Evolutionary conservation across 1,140 invertebrate species (phyloP).

Genomic region (Zophobas morio): DNA sequence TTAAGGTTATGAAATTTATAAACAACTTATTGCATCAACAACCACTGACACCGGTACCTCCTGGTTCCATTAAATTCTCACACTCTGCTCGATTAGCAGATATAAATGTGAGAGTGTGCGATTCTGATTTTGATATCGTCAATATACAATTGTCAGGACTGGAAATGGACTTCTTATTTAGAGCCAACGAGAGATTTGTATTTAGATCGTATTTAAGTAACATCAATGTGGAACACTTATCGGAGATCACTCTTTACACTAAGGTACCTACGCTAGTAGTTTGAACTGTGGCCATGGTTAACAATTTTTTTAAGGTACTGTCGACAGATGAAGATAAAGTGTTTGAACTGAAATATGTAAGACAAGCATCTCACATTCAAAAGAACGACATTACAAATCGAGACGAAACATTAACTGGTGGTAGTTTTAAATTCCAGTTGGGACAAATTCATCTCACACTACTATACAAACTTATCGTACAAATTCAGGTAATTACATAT

Average conservation of each 20-base stretch:
- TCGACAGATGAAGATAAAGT: slow-evolving; percentile 84
- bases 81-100: slow-evolving; percentile 80
- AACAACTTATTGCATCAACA: slow-evolving; percentile 58
- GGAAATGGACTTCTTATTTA: slow-evolving; percentile 84
- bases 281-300: neutral
- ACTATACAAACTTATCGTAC: slow-evolving; percentile 80
- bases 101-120: slow-evolving; percentile 76
- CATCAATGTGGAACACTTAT: slow-evolving; percentile 80
- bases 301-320: slow-evolving; percentile 69
- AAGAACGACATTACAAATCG: slow-evolving; percentile 59
- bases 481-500: slow-evolving; percentile 72
- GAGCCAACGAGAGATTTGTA: slow-evolving; percentile 85
- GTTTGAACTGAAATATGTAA: slow-evolving; percentile 83
- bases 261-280: slow-evolving; percentile 71
- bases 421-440: slow-evolving; percentile 78
- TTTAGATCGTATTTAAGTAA: slow-evolving; percentile 79
- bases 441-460: slow-evolving; percentile 81
- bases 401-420: slow-evolving; percentile 76
- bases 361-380: slow-evolving; percentile 74
- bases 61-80: slow-evolving; percentile 84
- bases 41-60: slow-evolving; percentile 79
- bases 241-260: slow-evolving; percentile 82
- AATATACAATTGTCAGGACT: slow-evolving; percentile 76
- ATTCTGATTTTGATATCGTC: slow-evolving; percentile 80
- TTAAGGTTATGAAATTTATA: slow-evolving; percentile 36